Evolutionary conservation across 1,140 invertebrate genomes (phyloP).

Genomic region (Cyrtorhinus lividipennis): DNA sequence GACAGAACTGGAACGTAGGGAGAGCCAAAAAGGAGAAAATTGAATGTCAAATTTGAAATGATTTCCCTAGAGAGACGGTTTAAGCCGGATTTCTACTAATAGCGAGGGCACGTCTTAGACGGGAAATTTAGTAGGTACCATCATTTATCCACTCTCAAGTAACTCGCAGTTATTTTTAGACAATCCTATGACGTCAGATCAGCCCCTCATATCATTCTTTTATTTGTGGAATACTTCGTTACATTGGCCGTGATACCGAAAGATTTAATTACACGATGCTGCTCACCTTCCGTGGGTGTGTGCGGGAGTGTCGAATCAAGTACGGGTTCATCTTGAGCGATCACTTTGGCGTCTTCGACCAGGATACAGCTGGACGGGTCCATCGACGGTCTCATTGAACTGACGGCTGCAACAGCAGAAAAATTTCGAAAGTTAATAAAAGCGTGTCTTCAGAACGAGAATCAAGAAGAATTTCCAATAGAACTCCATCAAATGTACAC

Average conservation of each 20-base stretch:
- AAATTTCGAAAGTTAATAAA: not conserved
- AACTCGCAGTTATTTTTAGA: too few relatives aligned
- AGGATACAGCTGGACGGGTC: constrained; percentile 74
- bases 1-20: too few relatives aligned
- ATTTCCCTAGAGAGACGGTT: not conserved
- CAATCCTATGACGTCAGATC: too few relatives aligned
- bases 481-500: too few relatives aligned
- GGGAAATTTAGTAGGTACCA: too few relatives aligned
- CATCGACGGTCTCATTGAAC: constrained; percentile 67
- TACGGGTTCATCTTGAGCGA: constrained; percentile 51
- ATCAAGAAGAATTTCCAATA: not conserved
- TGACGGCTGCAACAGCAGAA: constrained; percentile 54
- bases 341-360: constrained; percentile 76
- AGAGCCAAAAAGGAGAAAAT: not conserved
- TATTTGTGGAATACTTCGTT: too few relatives aligned
- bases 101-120: too few relatives aligned
- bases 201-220: too few relatives aligned
- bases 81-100: too few relatives aligned
- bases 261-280: too few relatives aligned
- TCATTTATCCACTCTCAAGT: too few relatives aligned
- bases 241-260: too few relatives aligned
- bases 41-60: not conserved
- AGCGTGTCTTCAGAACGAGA: not conserved
- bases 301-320: constrained; percentile 55
- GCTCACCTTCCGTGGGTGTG: constrained; percentile 54